Evolutionary conservation across 2,113 vertebrate genomes (phyloP), one percentile per base, ranked within the genome.

Genomic region (Colistium nudipinnis): DNA sequence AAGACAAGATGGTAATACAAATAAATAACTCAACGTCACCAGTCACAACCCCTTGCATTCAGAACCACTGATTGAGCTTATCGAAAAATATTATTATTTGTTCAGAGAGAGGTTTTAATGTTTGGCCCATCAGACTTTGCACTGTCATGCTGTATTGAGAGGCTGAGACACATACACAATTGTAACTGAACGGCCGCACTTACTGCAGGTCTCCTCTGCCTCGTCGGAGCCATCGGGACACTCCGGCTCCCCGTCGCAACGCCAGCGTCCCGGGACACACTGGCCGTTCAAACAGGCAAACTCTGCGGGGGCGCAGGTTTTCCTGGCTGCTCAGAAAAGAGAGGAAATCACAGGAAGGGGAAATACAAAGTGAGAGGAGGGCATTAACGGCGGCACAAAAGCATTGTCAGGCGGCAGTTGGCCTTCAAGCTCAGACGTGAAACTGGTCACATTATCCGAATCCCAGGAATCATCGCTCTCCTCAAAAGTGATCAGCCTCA

Each of bases 241-340:
- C 54, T 98, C 97, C 2, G 96, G 94, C 60, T 98, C 97, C 1
- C 97, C 97, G 0, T 99, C 97, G 44, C 97, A 99, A 28, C 95
- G 96, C 97, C 97, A 99, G 1, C 94, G 92, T 48, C 93, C 95
- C 0, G 93, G 93, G 82, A 99, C 95, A 88, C 97, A 99, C 89
- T 99, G 96, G 36, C 96, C 97, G 0, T 96, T 95, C 65, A 95
- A 90, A 81, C 97, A 99, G 80, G 96, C 95, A 52, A 99, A 99
- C 86, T 98, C 96, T 0, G 91, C 94, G 35, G 96, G 94, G 0
- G 94, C 93, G 44, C 97, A 98, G 0, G 95, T 98, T 84, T 94
- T 97, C 87, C 85, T 91, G 70, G 89, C 93, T 92, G 87, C 63
- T 83, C 65, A 25, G 44, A 76, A 28, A 63, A 79, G 1, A 76